Evolutionary conservation across 2,888 invertebrate genomes (phyloP).

Genomic region (Drosophila lutescens): DNA sequence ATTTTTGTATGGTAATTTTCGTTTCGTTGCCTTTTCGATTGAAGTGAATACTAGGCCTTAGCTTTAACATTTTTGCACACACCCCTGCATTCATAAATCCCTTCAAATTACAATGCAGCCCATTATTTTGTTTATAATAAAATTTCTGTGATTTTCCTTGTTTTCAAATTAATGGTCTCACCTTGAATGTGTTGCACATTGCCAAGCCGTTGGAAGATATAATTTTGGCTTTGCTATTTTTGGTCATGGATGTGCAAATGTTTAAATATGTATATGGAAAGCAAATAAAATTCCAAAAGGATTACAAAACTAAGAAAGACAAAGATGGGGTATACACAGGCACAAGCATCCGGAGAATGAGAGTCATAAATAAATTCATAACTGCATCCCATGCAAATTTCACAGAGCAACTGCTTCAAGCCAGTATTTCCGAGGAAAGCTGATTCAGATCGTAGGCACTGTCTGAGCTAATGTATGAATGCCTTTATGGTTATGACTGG

Average conservation of each 20-base stretch:
- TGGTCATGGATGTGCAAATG: conserved; percentile 9
- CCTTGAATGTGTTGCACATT: conserved; percentile 25
- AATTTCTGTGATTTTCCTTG: conserved; percentile 9
- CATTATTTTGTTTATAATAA: conserved; percentile 10
- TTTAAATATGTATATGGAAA: conserved; percentile 42
- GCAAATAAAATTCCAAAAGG: conserved; percentile 46
- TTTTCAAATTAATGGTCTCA: conserved; percentile 21
- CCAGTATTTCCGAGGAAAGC: background rate
- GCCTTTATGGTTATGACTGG: conserved; percentile 23
- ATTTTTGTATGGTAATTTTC: no score
- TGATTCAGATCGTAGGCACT: conserved; percentile 36
- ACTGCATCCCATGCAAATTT: conserved; percentile 65
- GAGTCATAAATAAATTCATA: conserved; percentile 74
- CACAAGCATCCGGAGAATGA: conserved; percentile 30
- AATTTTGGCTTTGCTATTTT: conserved; percentile 24
- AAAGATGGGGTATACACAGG: conserved; percentile 20
- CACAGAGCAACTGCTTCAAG: conserved; percentile 33
- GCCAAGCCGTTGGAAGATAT: background rate
- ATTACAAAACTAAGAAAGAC: conserved; percentile 11
- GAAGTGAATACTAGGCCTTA: no score
- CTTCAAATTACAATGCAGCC: background rate
- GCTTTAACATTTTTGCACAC: background rate
- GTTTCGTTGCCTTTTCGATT: no score
- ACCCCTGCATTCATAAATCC: background rate
- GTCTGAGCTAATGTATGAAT: conserved; percentile 43